phyloP scores from a whole-genome alignment of 2,113 vertebrate genomes.

The Mirza zaza region DNA sequence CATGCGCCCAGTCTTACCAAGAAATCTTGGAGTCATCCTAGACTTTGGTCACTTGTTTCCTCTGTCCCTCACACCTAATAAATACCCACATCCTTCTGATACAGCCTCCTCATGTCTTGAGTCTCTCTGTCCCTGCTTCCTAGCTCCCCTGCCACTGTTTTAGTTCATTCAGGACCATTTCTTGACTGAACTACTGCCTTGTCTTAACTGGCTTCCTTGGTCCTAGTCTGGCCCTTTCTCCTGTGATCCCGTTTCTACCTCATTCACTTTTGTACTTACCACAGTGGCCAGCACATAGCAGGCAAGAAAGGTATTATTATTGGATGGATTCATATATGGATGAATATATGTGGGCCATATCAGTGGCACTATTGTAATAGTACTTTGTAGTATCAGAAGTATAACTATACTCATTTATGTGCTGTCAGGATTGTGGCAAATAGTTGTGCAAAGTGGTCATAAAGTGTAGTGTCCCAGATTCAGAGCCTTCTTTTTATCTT shows the following conservation, averaged over 20 bases:
- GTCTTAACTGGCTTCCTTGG: background rate
- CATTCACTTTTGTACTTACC: background rate
- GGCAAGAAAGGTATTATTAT: background rate
- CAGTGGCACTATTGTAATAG: background rate
- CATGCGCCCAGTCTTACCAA: background rate
- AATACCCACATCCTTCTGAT: background rate
- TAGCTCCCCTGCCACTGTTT: background rate
- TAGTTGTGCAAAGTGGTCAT: background rate
- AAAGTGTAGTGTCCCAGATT: background rate
- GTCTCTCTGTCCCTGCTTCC: background rate
- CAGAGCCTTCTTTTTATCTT: background rate
- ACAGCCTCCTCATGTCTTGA: background rate
- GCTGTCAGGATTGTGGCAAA: background rate
- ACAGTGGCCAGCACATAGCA: background rate
- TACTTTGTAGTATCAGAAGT: background rate
- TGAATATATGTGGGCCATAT: background rate
- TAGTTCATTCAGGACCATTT: background rate
- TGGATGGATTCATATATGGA: background rate
- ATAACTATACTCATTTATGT: background rate
- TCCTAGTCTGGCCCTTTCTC: background rate
- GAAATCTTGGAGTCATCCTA: background rate
- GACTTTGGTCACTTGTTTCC: background rate
- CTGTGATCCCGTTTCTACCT: background rate
- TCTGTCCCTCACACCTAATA: accelerated
- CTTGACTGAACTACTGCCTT: background rate